These are phyloP conservation scores for Iguana delicatissima DNA, from an alignment of 2,797 vertebrate genomes.

Conservation along the genomic window DNA sequence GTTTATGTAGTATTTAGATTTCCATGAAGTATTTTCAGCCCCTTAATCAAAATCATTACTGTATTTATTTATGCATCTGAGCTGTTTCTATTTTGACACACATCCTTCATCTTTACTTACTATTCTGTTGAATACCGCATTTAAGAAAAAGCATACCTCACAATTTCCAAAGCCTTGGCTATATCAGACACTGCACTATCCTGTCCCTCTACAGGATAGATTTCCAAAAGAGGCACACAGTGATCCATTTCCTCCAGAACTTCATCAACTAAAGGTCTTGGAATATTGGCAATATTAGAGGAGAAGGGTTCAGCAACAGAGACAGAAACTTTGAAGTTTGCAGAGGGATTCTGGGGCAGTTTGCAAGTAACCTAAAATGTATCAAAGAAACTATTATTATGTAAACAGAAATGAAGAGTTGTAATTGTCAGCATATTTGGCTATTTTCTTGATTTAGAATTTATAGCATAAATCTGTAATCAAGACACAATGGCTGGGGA, in stretches of 20 bases:
- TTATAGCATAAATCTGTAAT: not conserved
- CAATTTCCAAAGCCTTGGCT: conserved; percentile 73
- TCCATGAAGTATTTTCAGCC: not conserved
- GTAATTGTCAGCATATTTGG: not conserved
- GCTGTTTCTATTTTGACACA: conserved; percentile 25
- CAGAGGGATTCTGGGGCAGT: conserved; percentile 54
- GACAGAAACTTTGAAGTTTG: conserved; percentile 70
- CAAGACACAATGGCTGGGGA: no score
- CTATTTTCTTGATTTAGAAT: conserved; percentile 13
- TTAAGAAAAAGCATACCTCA: conserved; percentile 64
- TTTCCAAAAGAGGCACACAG: conserved; percentile 70
- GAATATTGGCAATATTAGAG: conserved; percentile 74
- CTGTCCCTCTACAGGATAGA: conserved; percentile 72
- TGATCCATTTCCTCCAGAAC: conserved; percentile 73
- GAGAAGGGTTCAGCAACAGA: conserved; percentile 75
- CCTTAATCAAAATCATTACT: not conserved
- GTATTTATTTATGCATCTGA: not conserved
- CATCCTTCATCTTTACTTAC: conserved; percentile 15
- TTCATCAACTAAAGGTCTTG: conserved; percentile 70
- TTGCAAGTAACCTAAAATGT: conserved; percentile 70
- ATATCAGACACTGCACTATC: conserved; percentile 57
- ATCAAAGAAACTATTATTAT: conserved; percentile 29
- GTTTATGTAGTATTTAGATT: not conserved
- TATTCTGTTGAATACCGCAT: conserved; percentile 13
- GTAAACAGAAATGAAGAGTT: not conserved